These are phyloP conservation scores for Syngnathus scovelli DNA, from an alignment of 2,113 vertebrate species.

Conservation along the genomic window DNA sequence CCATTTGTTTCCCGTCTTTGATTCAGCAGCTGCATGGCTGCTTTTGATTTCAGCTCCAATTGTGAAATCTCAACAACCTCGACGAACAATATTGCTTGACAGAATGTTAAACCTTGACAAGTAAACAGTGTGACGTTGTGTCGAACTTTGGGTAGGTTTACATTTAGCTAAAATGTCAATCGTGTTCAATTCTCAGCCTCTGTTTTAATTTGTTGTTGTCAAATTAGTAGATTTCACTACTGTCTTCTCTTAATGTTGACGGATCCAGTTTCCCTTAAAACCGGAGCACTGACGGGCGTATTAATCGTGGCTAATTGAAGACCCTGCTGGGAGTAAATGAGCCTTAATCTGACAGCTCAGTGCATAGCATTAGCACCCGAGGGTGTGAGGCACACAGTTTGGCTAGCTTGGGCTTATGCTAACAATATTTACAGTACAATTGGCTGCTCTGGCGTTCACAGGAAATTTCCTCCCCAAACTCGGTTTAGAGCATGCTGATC, in stretches of 20 bases:
- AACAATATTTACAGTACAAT: background rate
- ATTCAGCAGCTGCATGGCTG: too few species aligned
- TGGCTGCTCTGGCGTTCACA: background rate
- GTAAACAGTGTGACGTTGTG: background rate
- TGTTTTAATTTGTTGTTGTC: background rate
- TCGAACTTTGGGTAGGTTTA: too few species aligned
- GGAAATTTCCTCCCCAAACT: background rate
- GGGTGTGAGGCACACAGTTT: conserved; percentile 37
- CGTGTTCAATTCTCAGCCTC: conserved; percentile 8
- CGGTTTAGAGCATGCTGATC: conserved; percentile 18
- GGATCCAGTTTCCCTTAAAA: conserved; percentile 43
- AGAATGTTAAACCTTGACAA: background rate
- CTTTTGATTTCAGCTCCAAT: background rate
- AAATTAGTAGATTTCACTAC: too few species aligned
- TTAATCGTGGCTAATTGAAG: conserved; percentile 70
- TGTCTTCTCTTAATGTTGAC: conserved; percentile 39
- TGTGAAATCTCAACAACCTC: background rate
- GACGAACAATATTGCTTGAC: too few species aligned
- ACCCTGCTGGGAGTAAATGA: conserved; percentile 67
- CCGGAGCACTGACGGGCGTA: conserved; percentile 41
- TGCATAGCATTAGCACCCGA: conserved; percentile 50
- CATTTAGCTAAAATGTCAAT: background rate
- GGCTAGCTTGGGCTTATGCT: conserved; percentile 30
- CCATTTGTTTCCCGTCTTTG: background rate
- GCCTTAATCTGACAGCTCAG: conserved; percentile 65